Evolutionary conservation across 2,797 vertebrate species (phyloP).

Genomic region (Takifugu rubripes): DNA sequence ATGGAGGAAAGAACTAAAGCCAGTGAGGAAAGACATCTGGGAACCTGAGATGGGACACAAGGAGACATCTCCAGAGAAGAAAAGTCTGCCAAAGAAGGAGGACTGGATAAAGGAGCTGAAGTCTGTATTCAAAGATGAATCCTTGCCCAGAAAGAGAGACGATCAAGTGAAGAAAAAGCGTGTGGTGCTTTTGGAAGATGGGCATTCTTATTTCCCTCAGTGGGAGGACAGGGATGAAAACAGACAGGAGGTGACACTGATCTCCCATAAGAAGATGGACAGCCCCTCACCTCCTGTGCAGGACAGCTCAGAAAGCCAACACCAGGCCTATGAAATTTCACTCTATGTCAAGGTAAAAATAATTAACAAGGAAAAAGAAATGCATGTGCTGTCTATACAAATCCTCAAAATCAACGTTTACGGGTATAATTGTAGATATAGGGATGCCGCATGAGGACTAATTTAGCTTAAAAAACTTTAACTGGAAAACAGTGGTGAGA

Average conservation of each 20-base stretch:
- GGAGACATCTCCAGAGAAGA: constrained; percentile 13
- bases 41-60: constrained; percentile 15
- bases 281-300: constrained; percentile 13
- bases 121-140: constrained; percentile 59
- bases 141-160: constrained; percentile 31
- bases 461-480: too few species aligned
- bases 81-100: constrained; percentile 11
- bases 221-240: constrained; percentile 31
- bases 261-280: constrained; percentile 30
- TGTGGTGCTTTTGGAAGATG: constrained; percentile 61
- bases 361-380: background rate
- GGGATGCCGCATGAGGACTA: too few species aligned
- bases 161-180: constrained; percentile 56
- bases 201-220: constrained; percentile 44
- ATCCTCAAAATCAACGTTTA: background rate
- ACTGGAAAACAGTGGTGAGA: too few species aligned
- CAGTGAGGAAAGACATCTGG: constrained; percentile 35
- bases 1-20: constrained; percentile 49
- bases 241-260: constrained; percentile 38
- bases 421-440: too few species aligned
- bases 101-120: constrained; percentile 69
- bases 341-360: constrained; percentile 75
- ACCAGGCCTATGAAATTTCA: constrained; percentile 61
- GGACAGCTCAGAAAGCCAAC: constrained; percentile 19
- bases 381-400: background rate